These are phyloP conservation scores for Chymomyza costata DNA, from an alignment of 1,140 invertebrate genomes.

Conservation along the genomic window DNA sequence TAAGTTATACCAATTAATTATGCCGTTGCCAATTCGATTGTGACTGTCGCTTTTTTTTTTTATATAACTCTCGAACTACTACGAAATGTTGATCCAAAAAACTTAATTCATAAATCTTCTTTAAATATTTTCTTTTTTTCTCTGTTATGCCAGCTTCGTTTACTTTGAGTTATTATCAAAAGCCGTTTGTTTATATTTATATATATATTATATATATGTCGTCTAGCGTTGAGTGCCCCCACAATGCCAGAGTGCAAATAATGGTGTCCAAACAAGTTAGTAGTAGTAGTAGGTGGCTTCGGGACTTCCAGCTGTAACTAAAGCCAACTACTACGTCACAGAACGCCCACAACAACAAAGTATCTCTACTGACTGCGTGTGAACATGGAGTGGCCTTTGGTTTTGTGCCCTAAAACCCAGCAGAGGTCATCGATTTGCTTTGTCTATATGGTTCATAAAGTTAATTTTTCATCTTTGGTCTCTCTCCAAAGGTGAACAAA, in stretches of 20 bases:
- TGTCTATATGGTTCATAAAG: not conserved
- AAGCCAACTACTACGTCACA: no score
- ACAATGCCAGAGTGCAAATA: no score
- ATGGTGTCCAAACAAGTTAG: slow-evolving; percentile 23
- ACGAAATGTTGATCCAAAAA: slow-evolving; percentile 51
- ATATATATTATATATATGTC: no score
- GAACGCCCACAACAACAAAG: slow-evolving; percentile 60
- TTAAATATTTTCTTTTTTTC: slow-evolving; percentile 38
- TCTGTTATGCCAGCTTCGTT: slow-evolving; percentile 49
- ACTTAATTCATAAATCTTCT: slow-evolving; percentile 67
- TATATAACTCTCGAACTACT: slow-evolving; percentile 45
- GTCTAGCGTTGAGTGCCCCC: not conserved
- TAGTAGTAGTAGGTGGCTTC: slow-evolving; percentile 40
- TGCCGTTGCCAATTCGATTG: slow-evolving; percentile 13
- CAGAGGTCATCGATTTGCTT: slow-evolving; percentile 32
- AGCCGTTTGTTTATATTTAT: no score
- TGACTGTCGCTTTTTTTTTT: slow-evolving; percentile 35
- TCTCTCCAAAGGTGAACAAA: slow-evolving; percentile 37
- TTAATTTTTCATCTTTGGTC: slow-evolving; percentile 45
- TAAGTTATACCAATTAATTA: slow-evolving; percentile 55
- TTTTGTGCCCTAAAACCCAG: slow-evolving; percentile 33
- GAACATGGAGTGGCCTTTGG: slow-evolving; percentile 49
- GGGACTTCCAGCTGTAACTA: no score
- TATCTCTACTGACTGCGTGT: slow-evolving; percentile 50
- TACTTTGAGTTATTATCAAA: slow-evolving; percentile 31